phyloP scores from a whole-genome alignment of 2,797 vertebrate genomes.

The Acrossocheilus fasciatus region DNA sequence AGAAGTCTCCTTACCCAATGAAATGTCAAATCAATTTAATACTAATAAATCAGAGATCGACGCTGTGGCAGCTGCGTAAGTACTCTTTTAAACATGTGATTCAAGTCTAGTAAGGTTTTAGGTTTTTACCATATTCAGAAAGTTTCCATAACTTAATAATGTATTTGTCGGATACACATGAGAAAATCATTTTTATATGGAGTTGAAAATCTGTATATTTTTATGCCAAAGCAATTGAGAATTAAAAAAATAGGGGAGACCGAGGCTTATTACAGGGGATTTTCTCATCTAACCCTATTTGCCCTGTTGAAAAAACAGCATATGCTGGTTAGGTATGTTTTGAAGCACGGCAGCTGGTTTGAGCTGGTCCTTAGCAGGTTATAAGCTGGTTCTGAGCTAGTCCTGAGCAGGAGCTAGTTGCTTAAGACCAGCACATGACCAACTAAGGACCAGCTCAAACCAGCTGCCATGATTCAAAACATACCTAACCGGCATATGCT shows the following conservation, averaged over 20 bases:
- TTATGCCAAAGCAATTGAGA: neutral
- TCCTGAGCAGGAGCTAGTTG: too few relatives aligned
- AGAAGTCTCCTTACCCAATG: accelerated
- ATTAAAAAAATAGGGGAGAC: neutral
- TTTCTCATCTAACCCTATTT: neutral
- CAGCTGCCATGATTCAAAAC: too few relatives aligned
- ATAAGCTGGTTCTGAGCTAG: too few relatives aligned
- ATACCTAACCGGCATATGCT: too few relatives aligned
- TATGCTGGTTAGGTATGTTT: too few relatives aligned
- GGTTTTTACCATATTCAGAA: neutral
- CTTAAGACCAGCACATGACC: too few relatives aligned
- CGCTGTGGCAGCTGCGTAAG: neutral
- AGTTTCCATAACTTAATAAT: too few relatives aligned
- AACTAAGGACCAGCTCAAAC: too few relatives aligned
- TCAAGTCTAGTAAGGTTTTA: neutral
- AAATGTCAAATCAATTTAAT: neutral
- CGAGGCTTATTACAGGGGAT: neutral
- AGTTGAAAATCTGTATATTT: neutral
- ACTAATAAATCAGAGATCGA: too few relatives aligned
- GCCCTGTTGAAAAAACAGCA: too few relatives aligned
- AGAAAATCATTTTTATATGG: neutral
- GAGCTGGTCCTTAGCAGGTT: too few relatives aligned
- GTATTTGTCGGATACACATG: neutral
- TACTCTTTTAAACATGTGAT: neutral
- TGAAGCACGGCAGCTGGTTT: too few relatives aligned